These are phyloP conservation scores for Corydoras maculifer DNA, from an alignment of 2,113 vertebrate species.

Conservation along the genomic window DNA sequence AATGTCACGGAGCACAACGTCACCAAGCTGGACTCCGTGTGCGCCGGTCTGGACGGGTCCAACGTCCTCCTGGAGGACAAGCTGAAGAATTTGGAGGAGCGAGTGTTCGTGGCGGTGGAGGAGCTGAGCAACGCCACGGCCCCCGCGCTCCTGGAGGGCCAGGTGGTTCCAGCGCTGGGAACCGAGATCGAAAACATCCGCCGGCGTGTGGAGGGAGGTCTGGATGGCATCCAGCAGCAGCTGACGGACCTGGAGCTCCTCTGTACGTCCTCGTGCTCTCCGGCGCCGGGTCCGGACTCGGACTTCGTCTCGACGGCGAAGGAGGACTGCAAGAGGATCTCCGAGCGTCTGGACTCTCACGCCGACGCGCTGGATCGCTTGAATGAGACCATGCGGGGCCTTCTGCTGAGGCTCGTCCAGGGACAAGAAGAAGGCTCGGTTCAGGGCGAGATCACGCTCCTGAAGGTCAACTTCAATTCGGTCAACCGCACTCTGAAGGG, in stretches of 20 bases:
- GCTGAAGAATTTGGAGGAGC: constrained; percentile 83
- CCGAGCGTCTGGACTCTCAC: constrained; percentile 72
- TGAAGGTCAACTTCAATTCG: constrained; percentile 91
- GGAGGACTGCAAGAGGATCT: constrained; percentile 76
- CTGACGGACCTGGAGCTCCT: constrained; percentile 76
- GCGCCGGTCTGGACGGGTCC: constrained; percentile 64
- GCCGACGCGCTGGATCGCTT: constrained; percentile 68
- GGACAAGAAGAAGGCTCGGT: constrained; percentile 66
- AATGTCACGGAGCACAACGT: constrained; percentile 66
- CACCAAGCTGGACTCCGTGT: constrained; percentile 38
- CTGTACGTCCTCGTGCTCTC: constrained; percentile 75
- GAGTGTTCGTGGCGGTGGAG: constrained; percentile 72
- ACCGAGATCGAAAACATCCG: constrained; percentile 74
- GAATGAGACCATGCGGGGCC: constrained; percentile 77
- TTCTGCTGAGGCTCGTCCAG: constrained; percentile 72
- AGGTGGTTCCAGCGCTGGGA: constrained; percentile 72
- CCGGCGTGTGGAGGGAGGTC: constrained; percentile 61
- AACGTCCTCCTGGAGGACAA: constrained; percentile 78
- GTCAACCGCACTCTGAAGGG: constrained; percentile 90
- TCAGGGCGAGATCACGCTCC: constrained; percentile 90
- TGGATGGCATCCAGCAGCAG: constrained; percentile 78
- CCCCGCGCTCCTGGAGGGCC: constrained; percentile 69
- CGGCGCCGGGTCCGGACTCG: constrained; percentile 55
- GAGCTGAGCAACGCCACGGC: constrained; percentile 72
- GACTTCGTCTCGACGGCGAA: constrained; percentile 57